Base-by-base conservation (phyloP, 2,888 invertebrate species). In the Exocentrus adspersus region DNA sequence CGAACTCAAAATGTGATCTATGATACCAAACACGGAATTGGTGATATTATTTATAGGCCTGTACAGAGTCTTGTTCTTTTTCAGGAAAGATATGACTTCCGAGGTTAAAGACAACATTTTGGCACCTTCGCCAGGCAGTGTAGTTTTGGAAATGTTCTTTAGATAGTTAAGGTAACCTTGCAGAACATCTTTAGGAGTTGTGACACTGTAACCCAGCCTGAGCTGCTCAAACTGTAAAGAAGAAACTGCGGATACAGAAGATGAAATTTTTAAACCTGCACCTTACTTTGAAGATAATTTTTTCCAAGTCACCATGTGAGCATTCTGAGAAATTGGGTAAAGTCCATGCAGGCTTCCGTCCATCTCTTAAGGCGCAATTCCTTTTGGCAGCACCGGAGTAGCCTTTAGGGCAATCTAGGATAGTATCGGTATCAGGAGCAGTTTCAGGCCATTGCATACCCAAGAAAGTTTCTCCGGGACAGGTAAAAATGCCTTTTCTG, bases 251-350 rank as follows among this genome's bases (percentile, higher is more conserved):
- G 7, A 24, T 24, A 5, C 24, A 24, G 24, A 24, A 5, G 24
- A n/a, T n/a, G n/a, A n/a, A n/a, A n/a, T 7, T 24, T 24, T 24
- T 24, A 24, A 3, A 24, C n/a, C n/a, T n/a, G n/a, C n/a, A 24
- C 24, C 24, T 54, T 59, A 75, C 75, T 67, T 70, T 58, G 9
- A 68, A 65, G 32, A 72, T 69, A 48, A 72, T 59, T 17, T 50
- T 48, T 7, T 60, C 24, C 12, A 75, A 46, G 4, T 66, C 32
- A 17, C 60, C 45, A 51, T 72, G 68, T 19, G 90, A 84, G 77
- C 94, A 94, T 16, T 85, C 85, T 1, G 92, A 91, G 78, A 92
- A 93, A 79, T 93, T 92, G 0, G 93, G 91, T 45, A 86, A 81
- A 72, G 87, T 86, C 94, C 94, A 94, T 67, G 88, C 87, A 0